These are phyloP conservation scores for Alectoris magna DNA, from an alignment of 2,797 vertebrate genomes.

Conservation along the genomic window DNA sequence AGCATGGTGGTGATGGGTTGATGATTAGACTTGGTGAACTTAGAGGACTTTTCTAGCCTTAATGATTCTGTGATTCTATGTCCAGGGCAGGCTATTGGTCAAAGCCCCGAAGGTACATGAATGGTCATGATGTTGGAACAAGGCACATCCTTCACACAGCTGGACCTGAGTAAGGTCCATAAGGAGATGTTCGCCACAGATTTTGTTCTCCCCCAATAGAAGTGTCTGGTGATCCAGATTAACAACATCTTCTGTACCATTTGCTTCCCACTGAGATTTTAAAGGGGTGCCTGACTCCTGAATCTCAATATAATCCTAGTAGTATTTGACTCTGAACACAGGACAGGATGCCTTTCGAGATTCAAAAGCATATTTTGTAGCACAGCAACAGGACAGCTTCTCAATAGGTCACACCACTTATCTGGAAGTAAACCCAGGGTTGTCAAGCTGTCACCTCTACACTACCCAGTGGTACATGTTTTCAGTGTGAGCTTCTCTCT, in stretches of 20 bases:
- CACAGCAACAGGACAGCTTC: neutral
- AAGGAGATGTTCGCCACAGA: rapidly evolving
- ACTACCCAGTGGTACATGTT: rapidly evolving
- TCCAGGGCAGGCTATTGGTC: neutral
- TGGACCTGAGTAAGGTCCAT: neutral
- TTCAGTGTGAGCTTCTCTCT: rapidly evolving
- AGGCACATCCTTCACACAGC: neutral
- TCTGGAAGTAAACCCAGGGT: neutral
- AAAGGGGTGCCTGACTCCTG: neutral
- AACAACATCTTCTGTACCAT: neutral
- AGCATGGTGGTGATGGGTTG: neutral
- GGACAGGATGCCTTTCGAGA: neutral
- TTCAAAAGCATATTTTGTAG: neutral
- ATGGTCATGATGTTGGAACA: neutral
- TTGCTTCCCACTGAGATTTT: neutral
- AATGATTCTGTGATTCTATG: neutral
- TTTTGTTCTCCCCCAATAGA: neutral
- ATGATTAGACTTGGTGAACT: neutral
- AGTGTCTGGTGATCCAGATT: neutral
- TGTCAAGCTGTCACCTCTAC: neutral
- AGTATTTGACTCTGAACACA: neutral
- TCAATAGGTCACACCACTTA: too few relatives aligned
- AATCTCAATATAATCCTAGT: neutral
- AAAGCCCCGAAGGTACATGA: rapidly evolving
- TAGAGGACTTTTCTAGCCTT: neutral